A percentile compares a stretch with the other conserved stretches of the same genome.
These are phyloP conservation scores for Halichondria panicea DNA, from an alignment of 37 sponge, comb jelly and placozoan species.

Conservation along the genomic window DNA sequence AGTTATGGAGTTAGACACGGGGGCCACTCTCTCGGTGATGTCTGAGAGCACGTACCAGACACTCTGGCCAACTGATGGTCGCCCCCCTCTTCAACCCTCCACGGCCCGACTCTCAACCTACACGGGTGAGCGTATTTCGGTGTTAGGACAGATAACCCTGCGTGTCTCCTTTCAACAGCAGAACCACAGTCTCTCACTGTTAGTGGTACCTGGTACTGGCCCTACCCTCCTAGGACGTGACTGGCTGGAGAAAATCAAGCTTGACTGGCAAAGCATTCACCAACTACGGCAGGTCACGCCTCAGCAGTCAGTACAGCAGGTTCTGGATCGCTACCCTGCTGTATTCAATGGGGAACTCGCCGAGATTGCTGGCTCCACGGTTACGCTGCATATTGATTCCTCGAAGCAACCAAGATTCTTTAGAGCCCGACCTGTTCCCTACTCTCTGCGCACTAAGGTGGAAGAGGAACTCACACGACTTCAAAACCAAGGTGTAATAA, in stretches of 20 bases:
- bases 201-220: slow-evolving; percentile 13
- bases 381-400: neutral
- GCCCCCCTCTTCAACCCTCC: too few species aligned
- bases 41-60: too few species aligned
- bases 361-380: neutral
- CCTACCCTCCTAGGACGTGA: slow-evolving; percentile 17
- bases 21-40: slow-evolving; percentile 25
- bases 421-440: slow-evolving; percentile 28
- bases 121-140: too few species aligned
- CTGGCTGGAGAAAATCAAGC: neutral
- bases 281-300: neutral
- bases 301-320: neutral
- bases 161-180: too few species aligned
- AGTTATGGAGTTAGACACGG: slow-evolving; percentile 39
- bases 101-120: too few species aligned
- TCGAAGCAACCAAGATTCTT: slow-evolving; percentile 16
- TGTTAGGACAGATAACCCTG: too few species aligned
- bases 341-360: slow-evolving; percentile 12
- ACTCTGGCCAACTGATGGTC: too few species aligned
- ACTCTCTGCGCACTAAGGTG: slow-evolving; percentile 3
- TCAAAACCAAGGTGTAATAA: slow-evolving; percentile 14
- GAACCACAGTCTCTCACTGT: neutral
- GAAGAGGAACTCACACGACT: slow-evolving; percentile 14
- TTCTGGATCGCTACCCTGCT: neutral
- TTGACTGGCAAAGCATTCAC: slow-evolving; percentile 5